Percentiles rank a stretch among this genome's conserved stretches.
These are phyloP conservation scores for Oreochromis tanganicae DNA, from an alignment of 2,113 vertebrate species.

Conservation along the genomic window DNA sequence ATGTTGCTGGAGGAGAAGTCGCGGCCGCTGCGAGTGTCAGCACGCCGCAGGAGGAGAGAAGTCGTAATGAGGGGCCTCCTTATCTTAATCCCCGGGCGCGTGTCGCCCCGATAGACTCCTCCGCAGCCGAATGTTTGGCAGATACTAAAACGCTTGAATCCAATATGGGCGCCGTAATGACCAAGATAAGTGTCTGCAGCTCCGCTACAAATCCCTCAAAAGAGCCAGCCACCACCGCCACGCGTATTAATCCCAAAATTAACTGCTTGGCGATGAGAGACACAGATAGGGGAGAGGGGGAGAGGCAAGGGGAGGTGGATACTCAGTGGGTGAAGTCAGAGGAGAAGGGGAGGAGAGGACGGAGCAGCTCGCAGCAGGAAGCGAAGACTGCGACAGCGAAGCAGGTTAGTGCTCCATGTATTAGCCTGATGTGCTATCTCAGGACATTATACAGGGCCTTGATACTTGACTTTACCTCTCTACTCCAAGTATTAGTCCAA, in stretches of 20 bases:
- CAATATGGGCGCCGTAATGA: conserved; percentile 79
- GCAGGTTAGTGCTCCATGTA: conserved; percentile 63
- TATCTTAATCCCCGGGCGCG: conserved; percentile 79
- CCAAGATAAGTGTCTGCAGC: conserved; percentile 78
- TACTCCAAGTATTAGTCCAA: conserved; percentile 37
- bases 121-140: conserved; percentile 63
- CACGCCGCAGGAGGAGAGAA: conserved; percentile 54
- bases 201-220: conserved; percentile 79
- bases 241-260: conserved; percentile 76
- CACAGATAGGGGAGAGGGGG: conserved; percentile 66
- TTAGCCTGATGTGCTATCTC: conserved; percentile 32
- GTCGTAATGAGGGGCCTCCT: conserved; percentile 70
- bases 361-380: conserved; percentile 51
- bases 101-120: conserved; percentile 74
- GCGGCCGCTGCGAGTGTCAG: conserved; percentile 46
- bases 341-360: conserved; percentile 56
- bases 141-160: conserved; percentile 75
- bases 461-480: conserved; percentile 22
- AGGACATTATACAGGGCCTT: conserved; percentile 44
- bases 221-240: conserved; percentile 66
- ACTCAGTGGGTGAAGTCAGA: conserved; percentile 58
- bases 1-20: conserved; percentile 59
- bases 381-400: conserved; percentile 44
- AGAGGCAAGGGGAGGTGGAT: conserved; percentile 49
- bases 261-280: conserved; percentile 72